Evolutionary conservation across 2,797 vertebrate species (phyloP), one percentile per base, ranked within the genome.

Genomic region (Anomalospiza imberbis): DNA sequence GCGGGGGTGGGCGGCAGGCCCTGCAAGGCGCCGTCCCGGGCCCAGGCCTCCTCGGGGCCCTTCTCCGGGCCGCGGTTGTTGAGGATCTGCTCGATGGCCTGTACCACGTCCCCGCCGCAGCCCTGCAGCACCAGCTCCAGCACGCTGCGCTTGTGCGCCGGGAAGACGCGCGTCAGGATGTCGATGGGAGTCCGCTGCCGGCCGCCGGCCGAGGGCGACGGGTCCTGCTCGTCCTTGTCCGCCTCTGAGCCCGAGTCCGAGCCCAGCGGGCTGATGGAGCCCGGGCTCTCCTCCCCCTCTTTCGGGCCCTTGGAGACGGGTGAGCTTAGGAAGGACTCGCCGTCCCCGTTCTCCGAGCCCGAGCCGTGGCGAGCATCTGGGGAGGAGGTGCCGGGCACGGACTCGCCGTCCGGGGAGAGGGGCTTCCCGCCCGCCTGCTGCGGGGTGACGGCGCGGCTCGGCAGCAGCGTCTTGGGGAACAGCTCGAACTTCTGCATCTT

Each of bases 61-160:
- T 96, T 98, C 89, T 91, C 96, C 88, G 98, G 98, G 36, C 98
- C 99, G 93, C 99, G 98, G 98, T 99, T 99, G 98, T 99, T 99
- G 91, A 99, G 98, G 97, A 99, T 99, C 97, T 99, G 99, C 98
- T 99, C 99, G 93, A 99, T 99, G 96, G 99, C 99, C 98, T 99
- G 99, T 47, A 99, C 99, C 98, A 99, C 99, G 95, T 99, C 99
- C 78, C 99, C 99, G 14, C 99, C 99, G 97, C 99, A 99, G 97
- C 99, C 99, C 96, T 99, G 99, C 94, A 99, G 97, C 63, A 99
- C 99, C 83, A 99, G 98, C 98, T 99, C 99, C 96, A 99, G 97
- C 76, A 99, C 99, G 95, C 99, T 99, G 53, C 99, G 98, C 97
- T 99, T 99, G 98, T 99, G 99, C 89, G 98, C 99, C 50, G 99